phyloP scores from a whole-genome alignment of 2,113 vertebrate genomes.

The Macaca mulatta region DNA sequence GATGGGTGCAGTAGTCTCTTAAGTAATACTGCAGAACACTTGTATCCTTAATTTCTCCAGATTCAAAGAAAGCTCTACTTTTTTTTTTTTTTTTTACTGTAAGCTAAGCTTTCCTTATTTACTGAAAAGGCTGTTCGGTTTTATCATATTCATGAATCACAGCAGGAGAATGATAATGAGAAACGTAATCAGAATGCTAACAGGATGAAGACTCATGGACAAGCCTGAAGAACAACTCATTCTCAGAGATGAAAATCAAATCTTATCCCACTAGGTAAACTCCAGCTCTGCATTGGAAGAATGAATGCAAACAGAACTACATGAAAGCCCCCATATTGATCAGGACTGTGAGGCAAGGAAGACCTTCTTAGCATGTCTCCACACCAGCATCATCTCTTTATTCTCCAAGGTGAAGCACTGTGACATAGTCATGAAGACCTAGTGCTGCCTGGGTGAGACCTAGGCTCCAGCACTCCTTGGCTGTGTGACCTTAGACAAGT shows the following conservation, averaged over 20 bases:
- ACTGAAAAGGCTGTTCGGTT: background rate
- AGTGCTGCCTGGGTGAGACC: background rate
- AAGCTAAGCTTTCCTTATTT: background rate
- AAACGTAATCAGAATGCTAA: slow-evolving; percentile 43
- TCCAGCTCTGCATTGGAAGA: slow-evolving; percentile 23
- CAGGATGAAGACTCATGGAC: background rate
- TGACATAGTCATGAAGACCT: background rate
- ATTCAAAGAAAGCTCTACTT: background rate
- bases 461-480: background rate
- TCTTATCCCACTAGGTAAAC: background rate
- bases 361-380: background rate
- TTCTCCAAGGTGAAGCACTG: background rate
- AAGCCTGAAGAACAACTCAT: slow-evolving; percentile 50
- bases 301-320: background rate
- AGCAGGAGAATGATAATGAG: slow-evolving; percentile 55
- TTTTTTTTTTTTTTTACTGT: background rate
- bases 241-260: slow-evolving; percentile 29
- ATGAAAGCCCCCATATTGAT: background rate
- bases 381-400: background rate
- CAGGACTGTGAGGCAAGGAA: background rate
- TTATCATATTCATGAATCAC: slow-evolving; percentile 45
- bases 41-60: background rate
- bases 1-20: background rate
- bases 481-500: background rate
- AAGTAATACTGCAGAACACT: background rate